Percentiles rank a stretch among this genome's conserved stretches.
These are phyloP conservation scores for Oenanthe melanoleuca DNA, from an alignment of 2,113 vertebrate species.

Conservation along the genomic window DNA sequence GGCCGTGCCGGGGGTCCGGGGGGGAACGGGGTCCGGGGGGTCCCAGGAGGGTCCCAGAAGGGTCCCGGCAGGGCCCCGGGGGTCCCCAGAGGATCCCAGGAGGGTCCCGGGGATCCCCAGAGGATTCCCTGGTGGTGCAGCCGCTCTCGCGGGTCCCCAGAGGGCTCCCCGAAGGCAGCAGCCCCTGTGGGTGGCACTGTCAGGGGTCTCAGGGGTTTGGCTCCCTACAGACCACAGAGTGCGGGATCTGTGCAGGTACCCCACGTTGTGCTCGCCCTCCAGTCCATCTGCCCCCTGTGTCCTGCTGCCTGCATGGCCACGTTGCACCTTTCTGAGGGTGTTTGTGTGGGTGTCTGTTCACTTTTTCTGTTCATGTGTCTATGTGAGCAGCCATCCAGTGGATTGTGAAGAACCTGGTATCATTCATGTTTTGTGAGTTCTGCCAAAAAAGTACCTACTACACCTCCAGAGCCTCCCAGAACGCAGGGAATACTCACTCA, in stretches of 20 bases:
- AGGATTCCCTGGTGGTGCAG: too few species aligned
- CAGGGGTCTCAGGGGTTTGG: rapidly evolving
- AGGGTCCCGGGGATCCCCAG: too few species aligned
- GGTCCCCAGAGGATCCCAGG: neutral
- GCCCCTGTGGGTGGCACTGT: rapidly evolving
- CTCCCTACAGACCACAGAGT: rapidly evolving
- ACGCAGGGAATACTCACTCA: rapidly evolving
- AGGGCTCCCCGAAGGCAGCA: neutral
- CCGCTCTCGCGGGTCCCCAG: too few species aligned
- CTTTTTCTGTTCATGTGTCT: rapidly evolving
- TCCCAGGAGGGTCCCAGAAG: neutral
- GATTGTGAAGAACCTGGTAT: rapidly evolving
- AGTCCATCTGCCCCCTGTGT: rapidly evolving
- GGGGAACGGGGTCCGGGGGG: too few species aligned
- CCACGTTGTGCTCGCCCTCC: rapidly evolving
- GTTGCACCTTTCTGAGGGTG: neutral
- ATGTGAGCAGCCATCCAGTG: rapidly evolving
- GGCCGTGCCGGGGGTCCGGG: too few species aligned
- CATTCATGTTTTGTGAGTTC: neutral
- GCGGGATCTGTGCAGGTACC: rapidly evolving
- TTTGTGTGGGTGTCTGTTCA: rapidly evolving
- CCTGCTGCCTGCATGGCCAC: rapidly evolving
- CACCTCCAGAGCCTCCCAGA: neutral
- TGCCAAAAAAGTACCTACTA: rapidly evolving
- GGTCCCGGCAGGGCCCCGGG: too few species aligned